These are phyloP conservation scores for Andrena trimmerana DNA, from an alignment of 2,888 invertebrate genomes.

Conservation along the genomic window DNA sequence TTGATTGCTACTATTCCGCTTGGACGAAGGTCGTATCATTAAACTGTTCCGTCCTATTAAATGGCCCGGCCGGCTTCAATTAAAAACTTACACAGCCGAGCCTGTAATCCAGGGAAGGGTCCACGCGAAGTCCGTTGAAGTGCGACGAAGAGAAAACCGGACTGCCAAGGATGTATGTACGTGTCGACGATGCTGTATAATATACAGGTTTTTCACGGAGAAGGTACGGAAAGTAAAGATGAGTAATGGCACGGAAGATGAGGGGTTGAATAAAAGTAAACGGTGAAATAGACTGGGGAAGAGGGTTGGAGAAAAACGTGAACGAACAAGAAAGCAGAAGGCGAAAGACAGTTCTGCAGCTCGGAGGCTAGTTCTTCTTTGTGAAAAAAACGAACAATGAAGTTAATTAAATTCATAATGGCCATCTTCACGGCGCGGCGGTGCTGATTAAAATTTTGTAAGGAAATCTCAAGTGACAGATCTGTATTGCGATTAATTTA, in stretches of 20 bases:
- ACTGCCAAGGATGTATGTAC: constrained; percentile 7
- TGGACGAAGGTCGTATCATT: constrained; percentile 13
- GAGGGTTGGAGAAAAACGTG: constrained; percentile 12
- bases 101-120: constrained; percentile 18
- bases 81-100: constrained; percentile 28
- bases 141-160: constrained; percentile 9
- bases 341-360: neutral
- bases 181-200: constrained; percentile 17
- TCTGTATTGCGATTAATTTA: constrained; percentile 21
- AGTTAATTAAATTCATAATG: constrained; percentile 20
- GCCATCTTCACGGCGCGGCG: neutral
- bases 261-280: constrained; percentile 38
- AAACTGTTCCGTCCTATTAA: constrained; percentile 22
- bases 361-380: neutral
- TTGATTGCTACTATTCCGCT: constrained; percentile 21
- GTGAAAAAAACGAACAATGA: constrained; percentile 6
- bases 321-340: constrained; percentile 1
- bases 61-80: constrained; percentile 16
- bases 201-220: constrained; percentile 48
- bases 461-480: neutral
- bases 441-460: constrained; percentile 2
- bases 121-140: neutral
- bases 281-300: constrained; percentile 32
- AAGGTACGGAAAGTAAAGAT: constrained; percentile 48
- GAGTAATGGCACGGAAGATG: constrained; percentile 43